Base-by-base conservation (phyloP, 2,888 invertebrate species). In the Zaprionus obscuricornis region DNA sequence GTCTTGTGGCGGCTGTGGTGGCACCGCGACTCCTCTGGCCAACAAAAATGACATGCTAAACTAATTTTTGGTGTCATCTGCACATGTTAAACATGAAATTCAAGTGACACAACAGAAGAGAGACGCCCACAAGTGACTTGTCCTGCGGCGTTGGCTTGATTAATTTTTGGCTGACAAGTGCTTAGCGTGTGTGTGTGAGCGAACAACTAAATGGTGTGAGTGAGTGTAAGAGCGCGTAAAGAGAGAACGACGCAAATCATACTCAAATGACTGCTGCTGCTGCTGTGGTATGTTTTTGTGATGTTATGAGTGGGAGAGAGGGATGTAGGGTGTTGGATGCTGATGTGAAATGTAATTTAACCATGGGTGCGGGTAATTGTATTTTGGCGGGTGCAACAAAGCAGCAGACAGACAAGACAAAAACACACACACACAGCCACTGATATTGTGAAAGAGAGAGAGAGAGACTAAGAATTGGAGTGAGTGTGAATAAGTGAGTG, bases 91-190 rank as follows among this genome's bases (percentile, higher is more conserved):
- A 66, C 60, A 52, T 37, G 45, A 57, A 64, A 54, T 66, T 75
- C 59, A 54, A 75, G 51, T 63, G 73, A 73, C 76, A n/a, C n/a
- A n/a, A n/a, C n/a, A 65, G 59, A 36, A 26, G 37, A 56, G 36
- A 40, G 45, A 56, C 54, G 50, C 58, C 49, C 51, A 55, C 58
- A 65, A 63, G 47, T 55, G 59, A 50, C 45, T 65, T 42, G 27
- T 60, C 74, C 77, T 62, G 68, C 63, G 78, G 77, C 70, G 58
- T 57, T 71, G 40, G 57, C 70, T 78, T 78, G 83, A 78, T 78
- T 82, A 82, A 78, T 78, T 75, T 81, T 75, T 71, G 67, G 73
- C 70, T 65, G 83, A 64, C 76, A 78, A 75, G 78, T 77, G 70
- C 62, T 66, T 70, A 51, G 57, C 8, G 39, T 22, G 40, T 37